Conservation (phyloP, 2,113 vertebrate species). For the Gasterosteus aculeatus region DNA sequence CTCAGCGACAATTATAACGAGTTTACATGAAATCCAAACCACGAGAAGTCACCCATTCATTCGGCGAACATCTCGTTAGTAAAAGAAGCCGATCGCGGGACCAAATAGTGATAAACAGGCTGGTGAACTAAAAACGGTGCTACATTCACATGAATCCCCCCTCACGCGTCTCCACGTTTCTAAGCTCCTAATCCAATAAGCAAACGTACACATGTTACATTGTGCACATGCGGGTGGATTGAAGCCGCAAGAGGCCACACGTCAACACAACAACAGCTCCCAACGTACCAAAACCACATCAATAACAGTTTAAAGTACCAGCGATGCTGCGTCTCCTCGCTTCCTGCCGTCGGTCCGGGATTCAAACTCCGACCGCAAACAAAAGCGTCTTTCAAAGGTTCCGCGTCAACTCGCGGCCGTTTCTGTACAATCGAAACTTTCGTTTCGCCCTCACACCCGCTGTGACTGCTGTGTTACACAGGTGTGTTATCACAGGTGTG, state of each 20-base stretch:
- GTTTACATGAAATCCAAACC: fast-evolving
- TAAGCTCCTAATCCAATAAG: too few species aligned
- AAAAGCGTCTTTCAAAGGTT: constrained; percentile 36
- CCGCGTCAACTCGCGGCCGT: constrained; percentile 12
- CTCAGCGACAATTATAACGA: background rate
- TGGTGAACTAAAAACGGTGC: too few species aligned
- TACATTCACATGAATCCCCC: too few species aligned
- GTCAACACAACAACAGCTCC: background rate
- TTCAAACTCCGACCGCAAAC: constrained; percentile 44
- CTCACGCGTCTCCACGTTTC: too few species aligned
- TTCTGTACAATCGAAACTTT: background rate
- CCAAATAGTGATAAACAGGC: background rate
- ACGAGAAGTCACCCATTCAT: background rate
- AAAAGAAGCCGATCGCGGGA: background rate
- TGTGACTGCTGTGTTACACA: background rate
- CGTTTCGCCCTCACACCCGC: background rate
- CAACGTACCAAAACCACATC: background rate
- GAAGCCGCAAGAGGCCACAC: too few species aligned
- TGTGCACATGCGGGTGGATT: too few species aligned
- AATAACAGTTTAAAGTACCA: background rate
- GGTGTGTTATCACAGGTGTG: background rate
- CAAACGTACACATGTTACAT: too few species aligned
- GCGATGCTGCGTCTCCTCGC: background rate
- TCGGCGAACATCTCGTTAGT: background rate
- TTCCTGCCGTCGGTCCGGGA: background rate